Base-by-base conservation (phyloP, 2,888 invertebrate genomes). In the Beris morrisii region DNA sequence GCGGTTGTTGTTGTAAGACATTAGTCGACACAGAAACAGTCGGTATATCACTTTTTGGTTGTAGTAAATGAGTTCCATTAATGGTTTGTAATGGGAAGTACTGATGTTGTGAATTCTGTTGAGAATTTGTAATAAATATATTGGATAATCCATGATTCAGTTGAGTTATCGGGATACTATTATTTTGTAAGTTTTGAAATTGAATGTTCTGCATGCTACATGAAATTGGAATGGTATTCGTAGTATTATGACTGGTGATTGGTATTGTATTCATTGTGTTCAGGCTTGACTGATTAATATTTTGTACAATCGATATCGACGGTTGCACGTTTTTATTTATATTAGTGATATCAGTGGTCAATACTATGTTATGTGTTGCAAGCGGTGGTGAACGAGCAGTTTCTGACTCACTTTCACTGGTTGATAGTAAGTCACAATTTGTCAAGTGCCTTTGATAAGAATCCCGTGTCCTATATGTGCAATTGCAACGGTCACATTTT, bases 401-500 rank as follows among this genome's bases (percentile, higher is more conserved):
- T 73, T 92, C 92, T 31, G 91, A 90, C 74, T 92, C 92, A 75
- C 91, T 91, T 78, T 93, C 92, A 75, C 91, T 92, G 0, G 89
- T 89, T 2, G 81, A 81, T 80, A 91, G 86, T 76, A 88, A 87
- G 73, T 92, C 92, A 75, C 93, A 93, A 30, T 85, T 86, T 7
- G 86, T 84, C 68, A 93, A 81, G 76, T 93, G 93, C 53, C 92
- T 84, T 73, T 91, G 89, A 74, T 89, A 93, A 64, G 92, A 92
- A 68, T 89, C 88, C 70, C 88, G 88, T 57, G 92, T 92, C 73
- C 93, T 84, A 75, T 93, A 93, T 3, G 92, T 92, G 75, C 94
- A 90, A 73, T 92, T 92, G 76, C 95, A 96, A 70, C 91, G 86
- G 72, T 90, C 88, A 79, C 95, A 96, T 73, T 91, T 90, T 1